Conservation (phyloP, 2,113 vertebrate genomes). For the Myodes glareolus region DNA sequence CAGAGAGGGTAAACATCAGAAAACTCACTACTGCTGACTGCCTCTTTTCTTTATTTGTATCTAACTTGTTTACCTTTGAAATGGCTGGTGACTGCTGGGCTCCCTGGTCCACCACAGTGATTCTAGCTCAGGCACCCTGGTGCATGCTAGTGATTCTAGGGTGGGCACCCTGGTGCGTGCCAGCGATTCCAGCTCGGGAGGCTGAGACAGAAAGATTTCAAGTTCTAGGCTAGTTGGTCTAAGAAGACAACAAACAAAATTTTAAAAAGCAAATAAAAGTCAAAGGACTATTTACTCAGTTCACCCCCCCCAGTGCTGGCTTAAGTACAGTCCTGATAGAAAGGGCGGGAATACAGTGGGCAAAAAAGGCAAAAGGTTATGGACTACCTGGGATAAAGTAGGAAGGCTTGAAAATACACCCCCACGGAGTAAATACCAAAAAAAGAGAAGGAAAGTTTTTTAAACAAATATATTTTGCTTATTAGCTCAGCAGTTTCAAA, state of each 20-base stretch:
- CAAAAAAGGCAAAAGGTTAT: neutral
- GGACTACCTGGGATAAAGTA: neutral
- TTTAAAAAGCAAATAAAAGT: neutral
- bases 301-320: neutral
- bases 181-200: neutral
- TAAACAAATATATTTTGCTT: neutral
- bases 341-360: no score
- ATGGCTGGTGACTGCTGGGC: neutral
- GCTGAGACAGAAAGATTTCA: neutral
- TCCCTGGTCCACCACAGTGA: neutral
- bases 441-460: neutral
- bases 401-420: neutral
- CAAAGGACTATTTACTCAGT: neutral
- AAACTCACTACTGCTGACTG: neutral
- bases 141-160: neutral
- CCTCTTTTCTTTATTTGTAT: neutral
- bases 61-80: neutral
- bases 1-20: neutral
- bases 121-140: neutral
- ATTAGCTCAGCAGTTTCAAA: neutral
- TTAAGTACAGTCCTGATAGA: neutral
- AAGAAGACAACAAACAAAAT: neutral
- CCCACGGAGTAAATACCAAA: neutral
- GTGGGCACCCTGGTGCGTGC: neutral
- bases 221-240: neutral